phyloP scores from a whole-genome alignment of 2,797 vertebrate species.

The Chrosomus eos region DNA sequence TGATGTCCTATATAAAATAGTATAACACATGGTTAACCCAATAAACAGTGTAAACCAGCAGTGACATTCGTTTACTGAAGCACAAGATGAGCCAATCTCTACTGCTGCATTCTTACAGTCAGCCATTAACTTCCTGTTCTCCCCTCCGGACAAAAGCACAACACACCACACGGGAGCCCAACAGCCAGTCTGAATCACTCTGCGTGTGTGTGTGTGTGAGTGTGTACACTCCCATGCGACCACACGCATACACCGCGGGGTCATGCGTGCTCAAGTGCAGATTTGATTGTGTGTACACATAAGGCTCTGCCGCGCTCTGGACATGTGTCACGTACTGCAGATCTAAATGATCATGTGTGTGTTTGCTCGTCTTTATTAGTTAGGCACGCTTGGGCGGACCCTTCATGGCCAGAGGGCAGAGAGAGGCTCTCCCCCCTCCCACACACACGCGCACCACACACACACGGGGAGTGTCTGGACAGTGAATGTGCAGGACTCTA shows the following conservation, averaged over 20 bases:
- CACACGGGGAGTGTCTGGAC: slow-evolving; percentile 49
- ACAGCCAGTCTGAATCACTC: slow-evolving; percentile 21
- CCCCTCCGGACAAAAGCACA: slow-evolving; percentile 53
- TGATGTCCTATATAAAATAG: not conserved
- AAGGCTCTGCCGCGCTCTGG: slow-evolving; percentile 48
- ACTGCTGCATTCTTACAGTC: slow-evolving; percentile 52
- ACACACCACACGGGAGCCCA: slow-evolving; percentile 29
- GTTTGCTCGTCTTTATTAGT: slow-evolving; percentile 57
- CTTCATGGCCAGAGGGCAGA: slow-evolving; percentile 51
- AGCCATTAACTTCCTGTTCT: slow-evolving; percentile 52
- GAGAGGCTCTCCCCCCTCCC: slow-evolving; percentile 40
- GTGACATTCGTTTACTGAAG: slow-evolving; percentile 48
- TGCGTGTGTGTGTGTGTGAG: slow-evolving; percentile 2
- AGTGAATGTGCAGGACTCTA: slow-evolving; percentile 52
- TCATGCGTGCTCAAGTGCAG: slow-evolving; percentile 56
- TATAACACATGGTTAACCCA: not conserved
- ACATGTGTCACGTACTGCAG: slow-evolving; percentile 54
- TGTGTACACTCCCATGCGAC: slow-evolving; percentile 18
- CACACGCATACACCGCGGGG: slow-evolving; percentile 28
- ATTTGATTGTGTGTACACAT: slow-evolving; percentile 53
- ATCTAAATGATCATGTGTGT: slow-evolving; percentile 61
- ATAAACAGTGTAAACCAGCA: not conserved
- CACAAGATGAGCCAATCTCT: slow-evolving; percentile 19
- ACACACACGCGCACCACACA: not conserved
- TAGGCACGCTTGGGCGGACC: slow-evolving; percentile 58